Conservation (phyloP, 2,113 vertebrate genomes). For the Sebastes fasciatus region DNA sequence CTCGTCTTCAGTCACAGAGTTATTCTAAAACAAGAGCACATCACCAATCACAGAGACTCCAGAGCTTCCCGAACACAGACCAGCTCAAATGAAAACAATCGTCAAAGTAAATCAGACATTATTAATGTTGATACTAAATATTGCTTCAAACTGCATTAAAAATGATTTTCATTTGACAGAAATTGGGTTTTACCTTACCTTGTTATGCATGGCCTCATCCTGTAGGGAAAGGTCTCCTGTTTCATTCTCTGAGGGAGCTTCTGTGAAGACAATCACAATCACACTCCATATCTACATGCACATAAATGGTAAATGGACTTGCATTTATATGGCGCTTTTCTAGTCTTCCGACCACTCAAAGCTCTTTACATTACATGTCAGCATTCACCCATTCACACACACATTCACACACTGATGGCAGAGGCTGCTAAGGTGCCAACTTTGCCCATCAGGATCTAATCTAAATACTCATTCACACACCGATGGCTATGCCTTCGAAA, state of each 20-base stretch:
- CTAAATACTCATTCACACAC: no score
- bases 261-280: conserved; percentile 26
- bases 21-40: conserved; percentile 24
- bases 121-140: not conserved
- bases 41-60: not conserved
- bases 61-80: not conserved
- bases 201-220: not conserved
- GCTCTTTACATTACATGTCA: no score
- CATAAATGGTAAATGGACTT: no score
- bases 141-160: not conserved
- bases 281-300: not conserved
- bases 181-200: conserved; percentile 18
- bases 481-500: no score
- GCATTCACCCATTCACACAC: no score
- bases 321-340: no score
- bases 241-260: not conserved
- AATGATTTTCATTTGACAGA: not conserved
- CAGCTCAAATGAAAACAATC: not conserved
- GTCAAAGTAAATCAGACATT: not conserved
- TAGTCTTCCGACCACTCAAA: no score
- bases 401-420: no score
- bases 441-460: no score
- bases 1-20: not conserved
- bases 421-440: no score
- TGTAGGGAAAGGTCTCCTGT: not conserved